Evolutionary conservation across 2,113 vertebrate species (phyloP).

Genomic region (Rhizomys pruinosus): DNA sequence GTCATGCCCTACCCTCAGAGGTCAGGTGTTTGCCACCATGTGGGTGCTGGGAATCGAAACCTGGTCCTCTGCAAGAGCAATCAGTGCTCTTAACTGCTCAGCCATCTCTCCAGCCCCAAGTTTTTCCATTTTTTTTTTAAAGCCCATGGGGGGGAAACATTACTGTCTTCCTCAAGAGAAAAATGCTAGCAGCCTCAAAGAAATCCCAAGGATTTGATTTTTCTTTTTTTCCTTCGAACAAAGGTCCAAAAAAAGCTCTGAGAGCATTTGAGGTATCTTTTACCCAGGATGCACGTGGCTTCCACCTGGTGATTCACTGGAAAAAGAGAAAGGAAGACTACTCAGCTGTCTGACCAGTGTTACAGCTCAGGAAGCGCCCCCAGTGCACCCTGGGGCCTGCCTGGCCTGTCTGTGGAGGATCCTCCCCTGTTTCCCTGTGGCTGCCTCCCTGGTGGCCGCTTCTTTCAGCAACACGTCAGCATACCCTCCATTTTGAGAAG

Average conservation of each 20-base stretch:
- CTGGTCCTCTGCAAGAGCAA: too few relatives aligned
- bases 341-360: not conserved
- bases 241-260: not conserved
- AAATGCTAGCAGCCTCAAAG: not conserved
- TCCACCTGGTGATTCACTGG: fast-evolving
- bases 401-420: too few relatives aligned
- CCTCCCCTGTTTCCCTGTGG: not conserved
- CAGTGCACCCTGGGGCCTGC: not conserved
- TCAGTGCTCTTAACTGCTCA: too few relatives aligned
- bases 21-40: too few relatives aligned
- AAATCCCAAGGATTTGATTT: not conserved
- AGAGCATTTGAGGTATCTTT: not conserved
- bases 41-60: too few relatives aligned
- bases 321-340: not conserved
- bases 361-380: not conserved
- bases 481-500: not conserved
- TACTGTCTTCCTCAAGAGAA: slow-evolving; percentile 3
- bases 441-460: not conserved
- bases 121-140: not conserved
- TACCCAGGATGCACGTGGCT: not conserved
- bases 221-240: not conserved
- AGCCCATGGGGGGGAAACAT: not conserved
- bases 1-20: too few relatives aligned
- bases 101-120: too few relatives aligned
- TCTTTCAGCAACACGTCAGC: not conserved